Evolutionary conservation across 2,888 invertebrate genomes (phyloP), one percentile per base, ranked within the genome.

Genomic region (Sarcophaga variegata): DNA sequence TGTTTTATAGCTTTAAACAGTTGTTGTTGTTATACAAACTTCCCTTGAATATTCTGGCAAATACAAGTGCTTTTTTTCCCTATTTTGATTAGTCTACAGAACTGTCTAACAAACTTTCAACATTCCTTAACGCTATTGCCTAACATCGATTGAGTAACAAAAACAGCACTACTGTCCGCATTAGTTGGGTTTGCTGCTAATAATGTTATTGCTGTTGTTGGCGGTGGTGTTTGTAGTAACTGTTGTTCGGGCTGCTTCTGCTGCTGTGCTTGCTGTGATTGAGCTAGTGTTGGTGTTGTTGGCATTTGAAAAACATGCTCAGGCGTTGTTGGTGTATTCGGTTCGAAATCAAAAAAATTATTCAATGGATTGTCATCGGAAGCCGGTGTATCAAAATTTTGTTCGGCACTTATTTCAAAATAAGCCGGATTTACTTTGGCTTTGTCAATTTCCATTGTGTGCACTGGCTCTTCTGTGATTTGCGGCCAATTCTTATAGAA

Each of bases 401-500:
- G 94, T 90, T 95, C 95, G 2, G 94, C 93, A 25, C 94, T 93
- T 62, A 95, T 94, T 90, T 94, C 94, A 2, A 94, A 93, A 76
- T 94, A 94, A 45, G 94, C 94, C 22, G 93, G 93, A 2, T 94
- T 94, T 2, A 64, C 49, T 10, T 76, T 81, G 92, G 88, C 27
- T 80, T 81, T 60, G 60, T 64, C 69, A 1, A 37, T 81, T 54
- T 90, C 90, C 22, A 72, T 90, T 88, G 75, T 90, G 88, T 45
- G 88, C 85, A 75, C 79, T 6, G 75, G 84, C 25, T 89, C 89
- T 37, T 92, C 90, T 0, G 94, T 94, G 49, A 95, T 90, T 8
- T 95, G 95, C 62, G 97, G 96, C 96, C 96, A 96, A 89, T 95
- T 95, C 0, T 94, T 92, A 88, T 95, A 94, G 17, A 92, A 92